Base-by-base conservation (phyloP, 2,888 invertebrate genomes). In the Aquatica leii region DNA sequence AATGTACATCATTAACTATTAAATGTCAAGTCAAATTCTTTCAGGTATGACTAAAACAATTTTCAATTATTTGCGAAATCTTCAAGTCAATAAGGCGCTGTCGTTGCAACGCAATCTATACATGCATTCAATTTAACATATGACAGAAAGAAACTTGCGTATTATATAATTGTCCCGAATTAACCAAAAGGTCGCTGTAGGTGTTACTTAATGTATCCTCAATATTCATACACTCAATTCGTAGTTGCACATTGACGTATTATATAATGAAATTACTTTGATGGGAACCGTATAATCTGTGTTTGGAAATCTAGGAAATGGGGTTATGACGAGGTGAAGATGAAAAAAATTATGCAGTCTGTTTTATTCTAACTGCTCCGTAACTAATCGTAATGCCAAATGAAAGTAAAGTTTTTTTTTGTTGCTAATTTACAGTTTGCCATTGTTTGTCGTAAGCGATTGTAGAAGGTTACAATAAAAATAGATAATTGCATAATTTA, bases 131-230 rank as follows among this genome's bases (percentile, higher is more conserved):
- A 18, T 43, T 12, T 58, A 41, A 50, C 53, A 60, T 60, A 54
- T 46, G 49, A 54, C 54, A 54, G 37, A 54, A 49, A 51, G 62
- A 46, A 56, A 62, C 56, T 51, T 43, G 56, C 46, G 56, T 20
- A 34, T 73, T 75, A 73, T 74, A 74, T 72, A 74, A 74, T 73
- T 73, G 73, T 74, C 71, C 73, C 72, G 68, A 73, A 75, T 75
- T 72, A 69, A 70, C 72, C 64, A 68, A 76, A 75, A 76, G 75
- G 75, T 76, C 75, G 75, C 71, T 12, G 60, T 63, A 73, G 74
- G 73, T 73, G 73, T 76, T 76, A 68, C 74, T 72, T 70, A 72
- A 75, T 53, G 41, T 60, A 50, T 59, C 50, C 59, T 65, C 73
- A 76, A 73, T 59, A 59, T 70, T 67, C 65, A 66, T 73, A 73